Conservation (phyloP, 2,888 invertebrate species). For the Liodrosophila aerea region DNA sequence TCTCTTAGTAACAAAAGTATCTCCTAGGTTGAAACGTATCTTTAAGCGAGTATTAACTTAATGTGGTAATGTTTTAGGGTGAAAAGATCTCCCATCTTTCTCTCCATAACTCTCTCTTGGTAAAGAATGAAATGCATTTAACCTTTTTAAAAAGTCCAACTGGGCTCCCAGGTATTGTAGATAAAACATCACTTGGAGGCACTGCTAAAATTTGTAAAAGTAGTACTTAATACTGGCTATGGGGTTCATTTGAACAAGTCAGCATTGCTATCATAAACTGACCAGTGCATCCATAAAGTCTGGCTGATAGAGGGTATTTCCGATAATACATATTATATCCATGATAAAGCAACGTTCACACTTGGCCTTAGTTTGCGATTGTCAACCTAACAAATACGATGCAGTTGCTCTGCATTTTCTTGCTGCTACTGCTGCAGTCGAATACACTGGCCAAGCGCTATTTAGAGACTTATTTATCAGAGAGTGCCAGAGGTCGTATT, state of each 20-base stretch:
- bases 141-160: too few relatives aligned
- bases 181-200: too few relatives aligned
- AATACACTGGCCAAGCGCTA: constrained; percentile 37
- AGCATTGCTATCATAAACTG: constrained; percentile 29
- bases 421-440: constrained; percentile 28
- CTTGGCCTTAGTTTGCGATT: constrained; percentile 31
- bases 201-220: too few relatives aligned
- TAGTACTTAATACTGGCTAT: too few relatives aligned
- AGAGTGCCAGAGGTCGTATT: constrained; percentile 38
- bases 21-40: too few relatives aligned
- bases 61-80: too few relatives aligned
- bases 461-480: constrained; percentile 1
- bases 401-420: constrained; percentile 35
- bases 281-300: constrained; percentile 15
- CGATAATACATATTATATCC: not conserved
- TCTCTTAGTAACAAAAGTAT: too few relatives aligned
- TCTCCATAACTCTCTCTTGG: too few relatives aligned
- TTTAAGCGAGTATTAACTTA: too few relatives aligned
- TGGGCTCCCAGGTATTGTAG: too few relatives aligned
- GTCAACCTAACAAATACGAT: constrained; percentile 32
- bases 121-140: too few relatives aligned
- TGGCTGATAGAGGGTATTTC: constrained; percentile 19
- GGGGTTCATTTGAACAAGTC: not conserved
- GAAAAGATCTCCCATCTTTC: too few relatives aligned
- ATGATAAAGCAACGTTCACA: constrained; percentile 17